Evolutionary conservation across 2,797 vertebrate genomes (phyloP).

Genomic region (Onychomys leucogaster): DNA sequence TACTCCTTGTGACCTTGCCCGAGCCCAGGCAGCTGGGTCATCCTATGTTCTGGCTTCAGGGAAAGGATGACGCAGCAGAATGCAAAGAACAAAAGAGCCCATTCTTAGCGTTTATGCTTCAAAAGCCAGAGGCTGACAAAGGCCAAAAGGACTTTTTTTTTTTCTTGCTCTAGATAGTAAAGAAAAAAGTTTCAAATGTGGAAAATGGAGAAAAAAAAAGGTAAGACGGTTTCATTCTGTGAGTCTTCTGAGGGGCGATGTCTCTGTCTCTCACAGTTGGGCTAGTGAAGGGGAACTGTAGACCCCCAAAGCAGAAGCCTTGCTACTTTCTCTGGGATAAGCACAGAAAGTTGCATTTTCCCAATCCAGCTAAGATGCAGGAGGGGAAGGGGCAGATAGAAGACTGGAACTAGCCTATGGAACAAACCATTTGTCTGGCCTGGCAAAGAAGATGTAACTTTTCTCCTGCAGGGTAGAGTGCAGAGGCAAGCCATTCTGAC

Average conservation of each 20-base stretch:
- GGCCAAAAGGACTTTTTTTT: not conserved
- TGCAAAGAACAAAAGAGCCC: conserved; percentile 64
- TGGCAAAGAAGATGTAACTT: not conserved
- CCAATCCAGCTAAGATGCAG: not conserved
- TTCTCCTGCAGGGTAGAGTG: not conserved
- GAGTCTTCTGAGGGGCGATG: not conserved
- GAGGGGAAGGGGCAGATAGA: not conserved
- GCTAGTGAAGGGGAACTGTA: not conserved
- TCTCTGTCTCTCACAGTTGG: not conserved
- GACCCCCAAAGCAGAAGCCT: not conserved
- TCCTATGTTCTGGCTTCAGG: conserved; percentile 24
- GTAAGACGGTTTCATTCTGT: not conserved
- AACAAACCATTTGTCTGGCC: not conserved
- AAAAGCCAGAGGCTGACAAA: conserved; percentile 53
- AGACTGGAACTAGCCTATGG: not conserved
- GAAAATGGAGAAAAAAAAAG: not conserved
- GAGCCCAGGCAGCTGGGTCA: not conserved
- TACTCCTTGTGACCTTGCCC: conserved; percentile 51
- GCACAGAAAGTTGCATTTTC: not conserved
- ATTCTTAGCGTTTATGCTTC: conserved; percentile 63
- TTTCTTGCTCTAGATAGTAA: not conserved
- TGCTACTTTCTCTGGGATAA: not conserved
- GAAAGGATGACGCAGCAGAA: conserved; percentile 75
- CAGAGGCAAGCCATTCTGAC: not conserved
- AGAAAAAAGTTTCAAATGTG: not conserved